Evolutionary conservation across 2,113 vertebrate genomes (phyloP).

Genomic region (Rhinogobius similis): DNA sequence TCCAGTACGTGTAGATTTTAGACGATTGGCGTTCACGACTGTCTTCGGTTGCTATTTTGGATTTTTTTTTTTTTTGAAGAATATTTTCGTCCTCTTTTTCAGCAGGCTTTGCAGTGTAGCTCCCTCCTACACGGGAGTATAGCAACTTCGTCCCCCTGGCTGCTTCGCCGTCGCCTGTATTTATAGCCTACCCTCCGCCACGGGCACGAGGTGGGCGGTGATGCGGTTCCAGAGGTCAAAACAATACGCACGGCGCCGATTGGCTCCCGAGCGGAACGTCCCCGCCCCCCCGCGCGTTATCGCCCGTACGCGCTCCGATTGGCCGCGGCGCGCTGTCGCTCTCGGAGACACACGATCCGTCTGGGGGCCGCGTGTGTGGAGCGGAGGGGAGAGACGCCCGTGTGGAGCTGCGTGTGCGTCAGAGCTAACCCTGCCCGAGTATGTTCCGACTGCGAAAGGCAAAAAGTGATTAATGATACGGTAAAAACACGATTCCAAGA

Average conservation of each 20-base stretch:
- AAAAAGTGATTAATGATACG: constrained; percentile 42
- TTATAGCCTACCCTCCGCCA: constrained; percentile 81
- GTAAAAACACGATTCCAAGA: constrained; percentile 19
- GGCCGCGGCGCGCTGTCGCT: constrained; percentile 34
- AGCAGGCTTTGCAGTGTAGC: constrained; percentile 66
- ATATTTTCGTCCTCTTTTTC: constrained; percentile 60
- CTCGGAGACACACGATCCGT: constrained; percentile 42
- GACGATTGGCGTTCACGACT: constrained; percentile 59
- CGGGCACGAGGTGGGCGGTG: constrained; percentile 78
- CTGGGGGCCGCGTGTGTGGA: constrained; percentile 22
- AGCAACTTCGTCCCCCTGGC: constrained; percentile 74
- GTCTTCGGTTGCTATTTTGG: constrained; percentile 50
- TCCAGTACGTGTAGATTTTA: constrained; percentile 73
- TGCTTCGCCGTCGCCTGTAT: constrained; percentile 55
- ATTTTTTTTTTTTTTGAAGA: constrained; percentile 31
- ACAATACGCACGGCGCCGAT: constrained; percentile 66
- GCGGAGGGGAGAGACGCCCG: constrained; percentile 61
- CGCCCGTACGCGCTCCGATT: constrained; percentile 32
- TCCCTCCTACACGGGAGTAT: constrained; percentile 75
- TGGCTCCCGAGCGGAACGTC: constrained; percentile 26
- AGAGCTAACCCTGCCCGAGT: constrained; percentile 68
- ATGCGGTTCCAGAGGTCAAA: constrained; percentile 80
- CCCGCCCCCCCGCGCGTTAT: constrained; percentile 9
- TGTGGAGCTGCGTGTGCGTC: constrained; percentile 69
- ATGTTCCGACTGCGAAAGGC: constrained; percentile 58